Conservation (phyloP, 2,888 invertebrate species). For the Anticlea derivata region DNA sequence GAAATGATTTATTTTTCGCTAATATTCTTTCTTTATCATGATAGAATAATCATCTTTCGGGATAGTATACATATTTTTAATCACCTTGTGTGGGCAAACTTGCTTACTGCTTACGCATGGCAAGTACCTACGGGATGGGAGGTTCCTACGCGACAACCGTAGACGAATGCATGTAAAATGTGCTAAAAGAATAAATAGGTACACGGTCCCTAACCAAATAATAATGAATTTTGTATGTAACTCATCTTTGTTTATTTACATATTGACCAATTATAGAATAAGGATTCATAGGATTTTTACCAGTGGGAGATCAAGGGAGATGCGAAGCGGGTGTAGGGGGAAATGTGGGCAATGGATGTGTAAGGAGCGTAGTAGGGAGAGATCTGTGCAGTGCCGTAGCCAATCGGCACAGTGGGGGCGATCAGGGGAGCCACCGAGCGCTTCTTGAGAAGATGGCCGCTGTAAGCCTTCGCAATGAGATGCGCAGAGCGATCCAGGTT, state of each 20-base stretch:
- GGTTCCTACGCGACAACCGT: too few species aligned
- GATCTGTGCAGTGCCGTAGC: constrained; percentile 18
- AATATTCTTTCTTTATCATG: too few species aligned
- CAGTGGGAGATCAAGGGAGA: constrained; percentile 44
- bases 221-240: constrained; percentile 47
- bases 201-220: constrained; percentile 14
- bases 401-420: constrained; percentile 13
- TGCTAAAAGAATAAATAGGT: neutral
- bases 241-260: constrained; percentile 70
- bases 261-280: constrained; percentile 38
- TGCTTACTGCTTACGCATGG: too few species aligned
- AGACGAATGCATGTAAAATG: too few species aligned
- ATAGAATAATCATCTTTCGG: too few species aligned
- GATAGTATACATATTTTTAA: too few species aligned
- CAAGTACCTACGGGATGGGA: too few species aligned
- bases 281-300: constrained; percentile 24
- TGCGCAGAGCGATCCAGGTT: constrained; percentile 71
- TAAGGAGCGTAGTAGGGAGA: constrained; percentile 26
- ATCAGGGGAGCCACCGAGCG: constrained; percentile 45
- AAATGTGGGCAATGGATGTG: constrained; percentile 21
- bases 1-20: too few species aligned
- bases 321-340: constrained; percentile 27
- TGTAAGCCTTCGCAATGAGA: constrained; percentile 59
- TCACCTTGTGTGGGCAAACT: too few species aligned
- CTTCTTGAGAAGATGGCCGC: constrained; percentile 59